Evolutionary conservation across 2,888 invertebrate species (phyloP).

Genomic region (Yponomeuta plumbellus): DNA sequence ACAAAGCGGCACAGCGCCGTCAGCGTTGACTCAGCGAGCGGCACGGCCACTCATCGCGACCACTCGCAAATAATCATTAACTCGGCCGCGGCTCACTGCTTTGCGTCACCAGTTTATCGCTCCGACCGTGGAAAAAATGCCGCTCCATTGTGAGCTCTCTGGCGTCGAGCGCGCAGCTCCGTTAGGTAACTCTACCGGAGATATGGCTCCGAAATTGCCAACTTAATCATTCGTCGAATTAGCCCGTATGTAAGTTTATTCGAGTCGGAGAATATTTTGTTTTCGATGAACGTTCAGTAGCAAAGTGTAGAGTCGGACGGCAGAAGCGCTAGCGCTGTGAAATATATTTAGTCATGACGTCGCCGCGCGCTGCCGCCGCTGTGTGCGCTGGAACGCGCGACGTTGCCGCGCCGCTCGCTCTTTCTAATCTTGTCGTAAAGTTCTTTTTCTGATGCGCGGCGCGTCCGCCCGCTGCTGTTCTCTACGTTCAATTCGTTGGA

Average conservation of each 20-base stretch:
- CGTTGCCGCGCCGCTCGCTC: constrained; percentile 74
- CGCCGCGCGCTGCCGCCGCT: constrained; percentile 67
- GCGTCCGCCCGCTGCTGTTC: constrained; percentile 64
- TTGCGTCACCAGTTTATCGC: constrained; percentile 73
- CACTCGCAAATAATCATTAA: constrained; percentile 66
- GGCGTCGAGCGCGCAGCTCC: not conserved
- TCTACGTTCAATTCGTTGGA: constrained; percentile 46
- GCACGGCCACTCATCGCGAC: constrained; percentile 62
- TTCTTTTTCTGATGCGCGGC: constrained; percentile 76
- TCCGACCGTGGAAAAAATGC: constrained; percentile 55
- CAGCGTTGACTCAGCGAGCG: constrained; percentile 61
- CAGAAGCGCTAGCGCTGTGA: constrained; percentile 52
- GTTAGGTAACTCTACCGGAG: not conserved
- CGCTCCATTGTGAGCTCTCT: constrained; percentile 48
- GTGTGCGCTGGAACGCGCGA: constrained; percentile 68
- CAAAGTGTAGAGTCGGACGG: constrained; percentile 8
- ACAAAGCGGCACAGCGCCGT: constrained; percentile 31
- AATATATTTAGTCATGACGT: constrained; percentile 77
- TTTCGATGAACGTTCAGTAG: not conserved
- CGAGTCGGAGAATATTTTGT: not conserved
- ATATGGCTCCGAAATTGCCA: not conserved
- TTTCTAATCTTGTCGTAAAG: constrained; percentile 77
- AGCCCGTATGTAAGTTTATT: not conserved
- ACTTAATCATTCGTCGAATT: constrained; percentile 2
- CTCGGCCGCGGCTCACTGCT: constrained; percentile 30